Conservation (phyloP, 2,888 invertebrate species). For the Nudaria mundana region DNA sequence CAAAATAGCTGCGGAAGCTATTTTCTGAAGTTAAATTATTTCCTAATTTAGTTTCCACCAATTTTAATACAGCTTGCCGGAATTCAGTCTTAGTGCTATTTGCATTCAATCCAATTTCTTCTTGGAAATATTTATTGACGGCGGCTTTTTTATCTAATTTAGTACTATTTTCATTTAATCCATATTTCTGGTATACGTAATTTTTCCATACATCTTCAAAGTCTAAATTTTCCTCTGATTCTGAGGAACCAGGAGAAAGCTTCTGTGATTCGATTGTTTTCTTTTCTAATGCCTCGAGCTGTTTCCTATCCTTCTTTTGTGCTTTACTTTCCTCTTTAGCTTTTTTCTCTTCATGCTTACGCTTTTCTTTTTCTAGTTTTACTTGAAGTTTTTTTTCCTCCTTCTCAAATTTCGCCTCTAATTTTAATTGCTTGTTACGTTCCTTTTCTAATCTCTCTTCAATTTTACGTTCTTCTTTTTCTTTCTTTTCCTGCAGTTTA, state of each 20-base stretch:
- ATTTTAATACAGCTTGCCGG: slow-evolving; percentile 56
- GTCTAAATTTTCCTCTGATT: slow-evolving; percentile 50
- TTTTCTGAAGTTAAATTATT: slow-evolving; percentile 40
- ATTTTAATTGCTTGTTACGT: slow-evolving; percentile 37
- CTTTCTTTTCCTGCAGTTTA: slow-evolving; percentile 39
- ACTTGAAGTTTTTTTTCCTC: slow-evolving; percentile 35
- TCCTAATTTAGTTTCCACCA: slow-evolving; percentile 53
- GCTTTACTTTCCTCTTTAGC: slow-evolving; percentile 37
- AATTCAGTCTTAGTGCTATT: slow-evolving; percentile 64
- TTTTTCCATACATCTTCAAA: slow-evolving; percentile 67
- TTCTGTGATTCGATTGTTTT: slow-evolving; percentile 34
- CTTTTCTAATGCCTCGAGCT: slow-evolving; percentile 42
- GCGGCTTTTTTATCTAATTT: slow-evolving; percentile 54
- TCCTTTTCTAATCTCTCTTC: slow-evolving; percentile 31
- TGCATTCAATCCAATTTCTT: slow-evolving; percentile 55
- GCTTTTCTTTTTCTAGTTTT: slow-evolving; percentile 33
- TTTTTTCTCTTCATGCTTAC: slow-evolving; percentile 43
- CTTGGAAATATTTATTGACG: slow-evolving; percentile 51
- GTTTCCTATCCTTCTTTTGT: slow-evolving; percentile 36
- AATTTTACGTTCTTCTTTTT: slow-evolving; percentile 35
- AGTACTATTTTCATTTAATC: slow-evolving; percentile 49
- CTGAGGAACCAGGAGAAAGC: slow-evolving; percentile 34
- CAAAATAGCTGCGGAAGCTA: slow-evolving; percentile 50
- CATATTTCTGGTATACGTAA: slow-evolving; percentile 61
- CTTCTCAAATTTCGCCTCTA: slow-evolving; percentile 27